Evolutionary conservation across 1,140 invertebrate genomes (phyloP), one percentile per base, ranked within the genome.

Genomic region (Ceratosolen fusciceps): DNA sequence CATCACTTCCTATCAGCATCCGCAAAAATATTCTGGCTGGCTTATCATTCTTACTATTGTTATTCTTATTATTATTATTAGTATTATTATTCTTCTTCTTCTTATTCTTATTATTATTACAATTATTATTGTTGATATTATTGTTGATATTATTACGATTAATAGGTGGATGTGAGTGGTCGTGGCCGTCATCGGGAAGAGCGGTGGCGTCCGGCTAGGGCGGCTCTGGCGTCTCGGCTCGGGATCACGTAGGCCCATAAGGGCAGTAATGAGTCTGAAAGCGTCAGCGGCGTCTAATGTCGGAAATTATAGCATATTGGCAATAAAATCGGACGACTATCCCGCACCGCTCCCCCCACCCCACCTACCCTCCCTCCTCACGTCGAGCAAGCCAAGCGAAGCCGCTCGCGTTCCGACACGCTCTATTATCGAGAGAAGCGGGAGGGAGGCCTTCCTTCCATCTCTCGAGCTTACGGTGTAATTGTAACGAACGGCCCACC

Each of bases 221-320:
- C 14, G 3, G 3, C n/a, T 5, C 14, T 26, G 24, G 21, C 24
- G 24, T 56, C 21, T n/a, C n/a, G n/a, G n/a, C 19, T 81, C 84
- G 85, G 87, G 85, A 88, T 90, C 87, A 87, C 87, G 86, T 88
- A 85, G 83, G 80, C 81, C 83, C 81, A 84, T 85, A 83, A 84
- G 83, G 83, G 84, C 76, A 85, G 87, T 90, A 90, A 90, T 90
- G 90, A 90, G 88, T 85, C 85, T 83, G 82, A 87, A 88, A 89
- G 89, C 89, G 89, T 90, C 89, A 90, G 87, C 88, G 84, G 89
- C 88, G 85, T 89, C 90, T 90, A 90, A 90, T 90, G 88, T 90
- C 86, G 85, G 88, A 86, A 90, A 90, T 90, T 90, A 90, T 90
- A 90, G 89, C 88, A 90, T 90, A 90, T 90, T 90, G 90, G 86